phyloP scores from a whole-genome alignment of 2,888 invertebrate species.

The Drosophila dives region DNA sequence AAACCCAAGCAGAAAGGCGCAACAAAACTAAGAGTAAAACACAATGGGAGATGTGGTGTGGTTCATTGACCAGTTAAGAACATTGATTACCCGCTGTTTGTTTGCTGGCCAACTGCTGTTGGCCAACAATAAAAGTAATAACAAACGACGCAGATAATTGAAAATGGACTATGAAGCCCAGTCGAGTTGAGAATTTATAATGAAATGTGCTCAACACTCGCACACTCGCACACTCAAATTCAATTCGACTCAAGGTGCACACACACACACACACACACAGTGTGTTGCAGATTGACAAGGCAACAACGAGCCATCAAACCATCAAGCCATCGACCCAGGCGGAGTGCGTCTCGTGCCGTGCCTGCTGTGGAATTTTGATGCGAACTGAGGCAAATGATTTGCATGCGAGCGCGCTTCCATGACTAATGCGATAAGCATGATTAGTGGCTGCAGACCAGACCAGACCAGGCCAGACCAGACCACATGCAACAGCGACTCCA shows the following conservation, averaged over 20 bases:
- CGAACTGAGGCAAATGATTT: conserved; percentile 74
- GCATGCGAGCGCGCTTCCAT: conserved; percentile 74
- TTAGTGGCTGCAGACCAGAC: conserved; percentile 57
- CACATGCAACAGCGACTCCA: neutral
- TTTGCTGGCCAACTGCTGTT: conserved; percentile 45
- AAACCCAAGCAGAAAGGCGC: conserved; percentile 17
- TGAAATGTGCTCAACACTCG: conserved; percentile 53
- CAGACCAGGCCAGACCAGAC: neutral
- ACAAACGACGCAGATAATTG: conserved; percentile 79
- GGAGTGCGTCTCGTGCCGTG: conserved; percentile 37
- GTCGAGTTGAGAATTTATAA: conserved; percentile 65
- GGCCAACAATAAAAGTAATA: conserved; percentile 77
- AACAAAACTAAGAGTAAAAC: conserved; percentile 53
- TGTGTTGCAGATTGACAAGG: conserved; percentile 69
- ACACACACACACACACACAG: conserved; percentile 8
- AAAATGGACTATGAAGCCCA: conserved; percentile 75
- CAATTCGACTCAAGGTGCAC: conserved; percentile 48
- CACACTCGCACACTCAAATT: conserved; percentile 7
- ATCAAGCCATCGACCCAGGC: conserved; percentile 50
- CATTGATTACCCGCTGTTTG: conserved; percentile 75
- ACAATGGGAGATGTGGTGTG: conserved; percentile 52
- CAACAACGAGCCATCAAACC: conserved; percentile 33
- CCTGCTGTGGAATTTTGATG: conserved; percentile 70
- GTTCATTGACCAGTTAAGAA: conserved; percentile 82
- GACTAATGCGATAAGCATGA: conserved; percentile 81